Percentiles rank a stretch among this genome's conserved stretches.
These are phyloP conservation scores for Oxyura jamaicensis DNA, from an alignment of 2,113 vertebrate genomes.

Conservation along the genomic window DNA sequence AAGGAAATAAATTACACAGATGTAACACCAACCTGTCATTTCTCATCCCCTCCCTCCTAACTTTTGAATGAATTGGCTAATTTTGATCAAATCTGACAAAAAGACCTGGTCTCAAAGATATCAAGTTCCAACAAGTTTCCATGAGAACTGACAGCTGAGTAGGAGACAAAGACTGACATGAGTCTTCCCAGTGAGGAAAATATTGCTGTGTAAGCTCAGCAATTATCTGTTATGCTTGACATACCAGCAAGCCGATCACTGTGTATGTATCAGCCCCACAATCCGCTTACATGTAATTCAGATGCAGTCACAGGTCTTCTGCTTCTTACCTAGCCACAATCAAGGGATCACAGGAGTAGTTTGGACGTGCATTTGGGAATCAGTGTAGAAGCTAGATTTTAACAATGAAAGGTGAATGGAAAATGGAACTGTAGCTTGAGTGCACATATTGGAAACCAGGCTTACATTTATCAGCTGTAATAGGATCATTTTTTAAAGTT, in stretches of 20 bases:
- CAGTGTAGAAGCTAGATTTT: neutral
- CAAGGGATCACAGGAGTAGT: neutral
- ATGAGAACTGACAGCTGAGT: slow-evolving; percentile 60
- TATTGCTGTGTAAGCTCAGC: slow-evolving; percentile 45
- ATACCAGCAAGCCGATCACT: neutral
- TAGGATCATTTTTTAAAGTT: neutral
- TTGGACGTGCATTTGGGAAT: neutral
- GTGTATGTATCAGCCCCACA: neutral
- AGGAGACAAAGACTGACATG: slow-evolving; percentile 53
- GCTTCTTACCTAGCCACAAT: neutral
- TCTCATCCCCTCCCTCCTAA: neutral
- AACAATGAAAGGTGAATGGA: neutral
- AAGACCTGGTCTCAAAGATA: slow-evolving; percentile 8
- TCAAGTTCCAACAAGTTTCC: slow-evolving; percentile 39
- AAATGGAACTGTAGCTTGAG: neutral
- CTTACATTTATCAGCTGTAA: neutral
- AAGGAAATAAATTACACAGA: slow-evolving; percentile 12
- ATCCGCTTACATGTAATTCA: neutral
- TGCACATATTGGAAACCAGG: neutral
- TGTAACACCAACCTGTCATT: neutral
- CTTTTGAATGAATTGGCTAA: slow-evolving; percentile 33
- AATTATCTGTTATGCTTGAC: slow-evolving; percentile 30
- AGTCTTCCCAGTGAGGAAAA: slow-evolving; percentile 34
- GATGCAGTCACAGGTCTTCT: neutral
- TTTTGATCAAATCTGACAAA: slow-evolving; percentile 44